Percentiles rank a stretch among this genome's conserved stretches.
Evolutionary conservation across 2,113 vertebrate species (phyloP).

Genomic region (Chascanopsetta lugubris): DNA sequence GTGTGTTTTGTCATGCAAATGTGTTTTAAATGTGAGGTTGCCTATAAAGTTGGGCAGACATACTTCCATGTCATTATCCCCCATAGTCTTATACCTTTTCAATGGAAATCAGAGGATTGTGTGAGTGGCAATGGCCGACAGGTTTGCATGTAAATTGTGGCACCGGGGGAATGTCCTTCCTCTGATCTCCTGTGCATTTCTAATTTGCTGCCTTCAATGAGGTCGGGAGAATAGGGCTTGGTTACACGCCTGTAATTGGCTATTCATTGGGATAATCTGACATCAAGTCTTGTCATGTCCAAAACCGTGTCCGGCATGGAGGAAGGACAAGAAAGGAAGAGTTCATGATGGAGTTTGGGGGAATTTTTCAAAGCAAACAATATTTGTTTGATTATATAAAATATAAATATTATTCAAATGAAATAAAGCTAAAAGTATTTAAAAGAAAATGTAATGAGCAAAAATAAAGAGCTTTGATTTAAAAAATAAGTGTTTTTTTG

Average conservation of each 20-base stretch:
- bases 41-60: slow-evolving; percentile 43
- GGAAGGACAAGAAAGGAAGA: background rate
- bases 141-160: slow-evolving; percentile 60
- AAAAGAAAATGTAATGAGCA: background rate
- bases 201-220: slow-evolving; percentile 45
- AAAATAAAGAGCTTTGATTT: background rate
- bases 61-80: slow-evolving; percentile 68
- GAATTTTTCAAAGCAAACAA: background rate
- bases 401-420: background rate
- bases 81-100: slow-evolving; percentile 48
- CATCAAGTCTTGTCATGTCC: slow-evolving; percentile 69
- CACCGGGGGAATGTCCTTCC: slow-evolving; percentile 42
- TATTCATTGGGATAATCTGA: slow-evolving; percentile 64
- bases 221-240: slow-evolving; percentile 55
- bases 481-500: background rate
- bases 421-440: too few relatives aligned
- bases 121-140: slow-evolving; percentile 30
- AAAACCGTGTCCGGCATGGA: slow-evolving; percentile 52
- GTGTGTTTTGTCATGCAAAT: slow-evolving; percentile 80
- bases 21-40: slow-evolving; percentile 50
- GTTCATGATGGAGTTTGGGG: slow-evolving; percentile 10
- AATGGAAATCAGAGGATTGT: slow-evolving; percentile 49
- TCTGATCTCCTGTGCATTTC: slow-evolving; percentile 62
- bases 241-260: slow-evolving; percentile 57
- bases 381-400: background rate